Conservation (phyloP, 1,140 invertebrate genomes). For the Drosophila setifemur region DNA sequence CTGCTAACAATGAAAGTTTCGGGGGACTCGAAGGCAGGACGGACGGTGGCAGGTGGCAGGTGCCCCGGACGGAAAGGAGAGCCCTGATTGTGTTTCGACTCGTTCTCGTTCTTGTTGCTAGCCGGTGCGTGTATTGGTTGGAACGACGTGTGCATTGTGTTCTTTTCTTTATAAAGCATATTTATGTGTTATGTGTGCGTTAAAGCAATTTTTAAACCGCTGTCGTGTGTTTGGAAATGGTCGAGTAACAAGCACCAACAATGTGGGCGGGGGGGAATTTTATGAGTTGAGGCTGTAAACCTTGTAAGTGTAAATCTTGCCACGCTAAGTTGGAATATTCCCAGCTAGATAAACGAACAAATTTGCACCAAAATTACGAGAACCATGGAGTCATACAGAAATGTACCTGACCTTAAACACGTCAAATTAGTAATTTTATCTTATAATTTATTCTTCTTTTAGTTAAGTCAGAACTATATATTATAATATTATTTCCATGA, state of each 20-base stretch:
- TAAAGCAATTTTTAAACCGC: slow-evolving; percentile 66
- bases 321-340: slow-evolving; percentile 1
- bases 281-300: not conserved
- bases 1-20: slow-evolving; percentile 69
- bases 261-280: not conserved
- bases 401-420: no score
- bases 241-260: slow-evolving; percentile 13
- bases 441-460: no score
- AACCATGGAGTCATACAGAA: no score
- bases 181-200: slow-evolving; percentile 52
- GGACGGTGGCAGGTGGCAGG: slow-evolving; percentile 9
- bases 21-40: not conserved
- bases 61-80: not conserved
- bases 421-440: no score
- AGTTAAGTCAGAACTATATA: no score
- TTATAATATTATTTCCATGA: no score
- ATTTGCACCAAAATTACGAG: no score
- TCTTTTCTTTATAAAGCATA: slow-evolving; percentile 31
- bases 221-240: slow-evolving; percentile 20
- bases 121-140: slow-evolving; percentile 36
- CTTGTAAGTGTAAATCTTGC: not conserved
- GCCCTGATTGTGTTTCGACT: slow-evolving; percentile 68
- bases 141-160: slow-evolving; percentile 17
- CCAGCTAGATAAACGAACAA: not conserved
- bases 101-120: slow-evolving; percentile 53